These are phyloP conservation scores for Morpho helenor DNA, from an alignment of 2,888 invertebrate species.

Conservation along the genomic window DNA sequence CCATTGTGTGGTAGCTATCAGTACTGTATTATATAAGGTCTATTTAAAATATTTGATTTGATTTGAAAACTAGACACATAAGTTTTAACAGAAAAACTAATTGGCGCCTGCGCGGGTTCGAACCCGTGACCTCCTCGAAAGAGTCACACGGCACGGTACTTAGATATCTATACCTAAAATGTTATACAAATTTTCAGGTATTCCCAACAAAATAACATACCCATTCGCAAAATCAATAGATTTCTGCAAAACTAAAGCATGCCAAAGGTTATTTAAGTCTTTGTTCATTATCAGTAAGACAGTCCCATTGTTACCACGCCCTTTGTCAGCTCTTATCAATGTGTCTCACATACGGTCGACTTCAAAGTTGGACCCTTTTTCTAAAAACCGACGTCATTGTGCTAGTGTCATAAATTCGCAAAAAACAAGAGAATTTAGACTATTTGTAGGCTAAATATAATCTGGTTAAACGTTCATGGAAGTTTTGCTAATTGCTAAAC, in stretches of 20 bases:
- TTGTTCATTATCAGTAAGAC: slow-evolving; percentile 43
- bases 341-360: slow-evolving; percentile 51
- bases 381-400: slow-evolving; percentile 9
- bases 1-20: too few species aligned
- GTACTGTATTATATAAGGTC: too few species aligned
- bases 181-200: not conserved
- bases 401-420: slow-evolving; percentile 17
- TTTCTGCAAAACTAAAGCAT: slow-evolving; percentile 7
- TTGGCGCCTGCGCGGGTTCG: too few species aligned
- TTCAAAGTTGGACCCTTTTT: slow-evolving; percentile 39
- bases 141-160: too few species aligned
- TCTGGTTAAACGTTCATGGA: not conserved
- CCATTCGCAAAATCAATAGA: not conserved
- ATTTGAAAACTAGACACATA: too few species aligned
- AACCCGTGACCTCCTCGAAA: too few species aligned
- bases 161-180: too few species aligned
- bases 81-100: too few species aligned
- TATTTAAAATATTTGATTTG: too few species aligned
- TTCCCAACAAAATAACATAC: not conserved
- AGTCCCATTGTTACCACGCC: slow-evolving; percentile 41
- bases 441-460: slow-evolving; percentile 1
- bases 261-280: slow-evolving; percentile 17
- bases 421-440: slow-evolving; percentile 8
- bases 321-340: slow-evolving; percentile 32
- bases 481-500: not conserved